Conservation (phyloP, 2,113 vertebrate genomes). For the Calidris pugnax region DNA sequence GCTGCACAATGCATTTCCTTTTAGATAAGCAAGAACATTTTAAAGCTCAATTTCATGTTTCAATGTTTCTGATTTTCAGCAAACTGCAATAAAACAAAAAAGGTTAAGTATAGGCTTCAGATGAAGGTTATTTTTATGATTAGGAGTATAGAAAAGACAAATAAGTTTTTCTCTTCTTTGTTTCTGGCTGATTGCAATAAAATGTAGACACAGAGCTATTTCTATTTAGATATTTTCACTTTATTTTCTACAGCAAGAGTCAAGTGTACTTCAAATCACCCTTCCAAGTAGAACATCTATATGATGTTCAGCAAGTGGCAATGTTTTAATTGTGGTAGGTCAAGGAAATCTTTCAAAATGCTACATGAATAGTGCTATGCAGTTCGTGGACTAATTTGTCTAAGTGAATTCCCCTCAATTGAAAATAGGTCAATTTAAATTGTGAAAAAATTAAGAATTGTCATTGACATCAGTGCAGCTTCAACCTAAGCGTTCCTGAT, state of each 20-base stretch:
- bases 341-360: neutral
- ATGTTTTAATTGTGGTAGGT: neutral
- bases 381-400: neutral
- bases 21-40: neutral
- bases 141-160: neutral
- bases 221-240: neutral
- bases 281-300: neutral
- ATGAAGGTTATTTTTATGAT: neutral
- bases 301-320: neutral
- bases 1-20: neutral
- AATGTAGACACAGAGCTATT: neutral
- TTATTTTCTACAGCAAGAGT: neutral
- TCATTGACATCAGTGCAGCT: neutral
- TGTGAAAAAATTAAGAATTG: neutral
- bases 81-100: neutral
- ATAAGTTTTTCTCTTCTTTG: neutral
- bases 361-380: neutral
- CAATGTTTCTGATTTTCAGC: neutral
- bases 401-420: neutral
- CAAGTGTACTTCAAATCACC: neutral
- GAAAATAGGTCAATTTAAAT: neutral
- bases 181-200: neutral
- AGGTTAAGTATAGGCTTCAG: slow-evolving; percentile 27
- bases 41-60: neutral
- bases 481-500: neutral